A percentile compares a stretch with the other conserved stretches of the same genome.
phyloP scores from a whole-genome alignment of 1,140 invertebrate species.

The Probaryconus sp. region DNA sequence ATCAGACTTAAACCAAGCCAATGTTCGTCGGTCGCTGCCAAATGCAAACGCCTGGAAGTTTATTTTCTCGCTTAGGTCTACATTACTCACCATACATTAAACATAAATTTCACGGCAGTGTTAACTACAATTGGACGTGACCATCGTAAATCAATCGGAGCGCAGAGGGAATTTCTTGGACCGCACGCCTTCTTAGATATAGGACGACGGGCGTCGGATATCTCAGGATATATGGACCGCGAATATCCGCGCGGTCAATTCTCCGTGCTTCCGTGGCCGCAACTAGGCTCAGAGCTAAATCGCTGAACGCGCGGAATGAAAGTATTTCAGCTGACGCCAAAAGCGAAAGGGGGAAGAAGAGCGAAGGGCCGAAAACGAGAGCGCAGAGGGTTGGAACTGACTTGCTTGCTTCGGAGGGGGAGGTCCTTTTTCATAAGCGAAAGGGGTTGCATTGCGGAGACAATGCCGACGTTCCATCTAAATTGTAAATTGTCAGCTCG shows the following conservation, averaged over 20 bases:
- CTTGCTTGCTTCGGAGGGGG: slow-evolving; percentile 51
- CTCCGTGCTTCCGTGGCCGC: slow-evolving; percentile 42
- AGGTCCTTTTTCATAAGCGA: slow-evolving; percentile 68
- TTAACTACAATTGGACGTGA: slow-evolving; percentile 57
- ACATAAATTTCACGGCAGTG: slow-evolving; percentile 54
- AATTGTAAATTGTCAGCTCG: slow-evolving; percentile 70
- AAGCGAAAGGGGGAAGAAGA: slow-evolving; percentile 6
- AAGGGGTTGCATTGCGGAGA: slow-evolving; percentile 64
- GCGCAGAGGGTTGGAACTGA: too few species aligned
- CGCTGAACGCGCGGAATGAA: slow-evolving; percentile 70
- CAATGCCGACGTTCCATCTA: slow-evolving; percentile 69
- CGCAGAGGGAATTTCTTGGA: slow-evolving; percentile 37
- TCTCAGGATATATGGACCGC: slow-evolving; percentile 36
- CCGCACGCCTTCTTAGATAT: slow-evolving; percentile 37
- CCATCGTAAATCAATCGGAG: slow-evolving; percentile 51
- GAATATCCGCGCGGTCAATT: slow-evolving; percentile 44
- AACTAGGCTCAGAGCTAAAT: slow-evolving; percentile 57
- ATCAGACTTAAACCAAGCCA: slow-evolving; percentile 44
- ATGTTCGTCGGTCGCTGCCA: slow-evolving; percentile 40
- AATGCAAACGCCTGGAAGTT: slow-evolving; percentile 39
- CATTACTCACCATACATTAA: slow-evolving; percentile 49
- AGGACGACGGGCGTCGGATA: slow-evolving; percentile 23
- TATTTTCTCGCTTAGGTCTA: slow-evolving; percentile 31
- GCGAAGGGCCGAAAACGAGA: slow-evolving; percentile 6
- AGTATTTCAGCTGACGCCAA: slow-evolving; percentile 69